Evolutionary conservation across 1,140 invertebrate genomes (phyloP).

Genomic region (Nephila pilipes): DNA sequence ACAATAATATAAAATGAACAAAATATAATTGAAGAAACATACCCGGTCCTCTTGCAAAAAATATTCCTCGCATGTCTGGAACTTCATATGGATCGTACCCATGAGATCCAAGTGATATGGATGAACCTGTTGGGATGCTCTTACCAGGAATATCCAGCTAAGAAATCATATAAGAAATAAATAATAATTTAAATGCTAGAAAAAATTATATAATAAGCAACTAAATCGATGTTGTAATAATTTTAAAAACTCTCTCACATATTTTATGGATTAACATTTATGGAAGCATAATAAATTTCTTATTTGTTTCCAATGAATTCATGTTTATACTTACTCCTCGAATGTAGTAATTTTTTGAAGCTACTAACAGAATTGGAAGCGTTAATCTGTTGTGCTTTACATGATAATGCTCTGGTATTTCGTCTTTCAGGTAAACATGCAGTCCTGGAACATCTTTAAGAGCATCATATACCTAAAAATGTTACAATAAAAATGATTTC

Average conservation of each 20-base stretch:
- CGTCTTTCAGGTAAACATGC: slow-evolving; percentile 80
- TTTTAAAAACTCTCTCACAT: no score
- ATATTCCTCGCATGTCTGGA: slow-evolving; percentile 81
- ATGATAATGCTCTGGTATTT: slow-evolving; percentile 80
- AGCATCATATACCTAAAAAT: slow-evolving; percentile 74
- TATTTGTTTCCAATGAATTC: no score
- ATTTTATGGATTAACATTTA: no score
- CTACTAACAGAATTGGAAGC: slow-evolving; percentile 80
- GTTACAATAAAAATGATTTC: no score
- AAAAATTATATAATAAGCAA: no score
- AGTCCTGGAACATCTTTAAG: slow-evolving; percentile 73
- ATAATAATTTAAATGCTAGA: no score
- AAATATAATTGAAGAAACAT: not conserved
- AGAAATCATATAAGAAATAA: not conserved
- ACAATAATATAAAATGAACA: not conserved
- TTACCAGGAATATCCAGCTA: slow-evolving; percentile 72
- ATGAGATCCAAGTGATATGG: slow-evolving; percentile 79
- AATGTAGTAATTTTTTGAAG: slow-evolving; percentile 80
- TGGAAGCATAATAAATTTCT: no score
- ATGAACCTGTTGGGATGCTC: slow-evolving; percentile 64
- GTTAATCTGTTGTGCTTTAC: slow-evolving; percentile 80
- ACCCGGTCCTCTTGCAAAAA: slow-evolving; percentile 81
- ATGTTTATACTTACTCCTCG: slow-evolving; percentile 78
- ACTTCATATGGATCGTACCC: slow-evolving; percentile 80
- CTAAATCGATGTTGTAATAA: no score